A percentile compares a stretch with the other conserved stretches of the same genome.
These are phyloP conservation scores for Petaurus breviceps DNA, from an alignment of 2,113 vertebrate genomes.

Conservation along the genomic window DNA sequence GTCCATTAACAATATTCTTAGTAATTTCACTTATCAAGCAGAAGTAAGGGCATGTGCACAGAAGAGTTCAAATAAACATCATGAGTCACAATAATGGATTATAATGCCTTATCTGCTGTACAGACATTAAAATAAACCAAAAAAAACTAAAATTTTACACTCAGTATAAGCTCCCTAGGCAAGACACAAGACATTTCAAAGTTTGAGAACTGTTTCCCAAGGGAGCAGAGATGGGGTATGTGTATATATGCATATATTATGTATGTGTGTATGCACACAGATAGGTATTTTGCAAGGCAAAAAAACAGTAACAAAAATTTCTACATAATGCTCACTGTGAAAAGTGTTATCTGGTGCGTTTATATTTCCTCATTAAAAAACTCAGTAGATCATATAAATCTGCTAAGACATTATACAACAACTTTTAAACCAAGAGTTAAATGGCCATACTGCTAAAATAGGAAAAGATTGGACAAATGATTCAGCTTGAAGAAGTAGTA, in stretches of 20 bases:
- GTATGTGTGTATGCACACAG: not conserved
- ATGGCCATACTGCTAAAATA: conserved; percentile 66
- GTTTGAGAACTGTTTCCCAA: conserved; percentile 74
- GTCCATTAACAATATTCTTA: conserved; percentile 62
- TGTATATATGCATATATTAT: not conserved
- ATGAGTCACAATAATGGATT: conserved; percentile 75
- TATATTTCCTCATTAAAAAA: conserved; percentile 70
- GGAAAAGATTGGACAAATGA: conserved; percentile 22
- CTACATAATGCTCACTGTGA: conserved; percentile 74
- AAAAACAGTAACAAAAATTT: conserved; percentile 67
- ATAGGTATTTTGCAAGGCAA: conserved; percentile 68
- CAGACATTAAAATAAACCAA: conserved; percentile 74
- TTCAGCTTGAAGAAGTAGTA: conserved; percentile 56
- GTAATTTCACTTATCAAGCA: conserved; percentile 59
- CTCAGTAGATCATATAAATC: conserved; percentile 72
- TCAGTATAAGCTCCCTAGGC: conserved; percentile 72
- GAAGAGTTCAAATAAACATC: conserved; percentile 65
- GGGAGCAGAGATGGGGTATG: conserved; percentile 5
- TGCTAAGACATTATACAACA: conserved; percentile 69
- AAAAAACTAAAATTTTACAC: conserved; percentile 76
- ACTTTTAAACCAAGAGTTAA: conserved; percentile 73
- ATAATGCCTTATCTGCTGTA: conserved; percentile 68
- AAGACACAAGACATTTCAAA: conserved; percentile 72
- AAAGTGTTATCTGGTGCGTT: conserved; percentile 72
- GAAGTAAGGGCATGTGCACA: conserved; percentile 56